These are phyloP conservation scores for Cyaniris semiargus DNA, from an alignment of 2,888 invertebrate species.

Conservation along the genomic window DNA sequence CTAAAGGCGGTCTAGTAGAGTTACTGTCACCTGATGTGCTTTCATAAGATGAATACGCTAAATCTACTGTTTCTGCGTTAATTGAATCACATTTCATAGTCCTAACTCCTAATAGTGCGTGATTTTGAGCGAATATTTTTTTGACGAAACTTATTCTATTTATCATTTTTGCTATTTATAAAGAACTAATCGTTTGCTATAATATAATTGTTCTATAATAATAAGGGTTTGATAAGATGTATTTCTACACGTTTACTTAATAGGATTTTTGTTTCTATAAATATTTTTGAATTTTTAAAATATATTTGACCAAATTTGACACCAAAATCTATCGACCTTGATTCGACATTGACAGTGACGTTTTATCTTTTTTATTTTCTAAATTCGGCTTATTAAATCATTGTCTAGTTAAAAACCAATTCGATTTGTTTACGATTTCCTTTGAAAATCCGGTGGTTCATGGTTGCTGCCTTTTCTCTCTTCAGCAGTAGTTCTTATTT, in stretches of 20 bases:
- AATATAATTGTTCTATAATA: neutral
- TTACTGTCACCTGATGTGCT: constrained; percentile 59
- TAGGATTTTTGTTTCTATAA: neutral
- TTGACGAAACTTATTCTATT: constrained; percentile 28
- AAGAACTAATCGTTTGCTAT: neutral
- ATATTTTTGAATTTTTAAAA: neutral
- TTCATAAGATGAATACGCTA: constrained; percentile 86
- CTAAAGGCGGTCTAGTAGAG: constrained; percentile 80
- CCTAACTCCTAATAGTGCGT: constrained; percentile 47
- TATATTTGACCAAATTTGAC: neutral
- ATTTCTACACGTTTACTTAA: neutral
- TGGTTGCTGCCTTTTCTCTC: too few relatives aligned
- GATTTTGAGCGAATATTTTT: constrained; percentile 42
- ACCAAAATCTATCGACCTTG: neutral
- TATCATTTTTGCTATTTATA: constrained; percentile 35
- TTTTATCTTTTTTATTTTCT: neutral
- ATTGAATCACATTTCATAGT: constrained; percentile 52
- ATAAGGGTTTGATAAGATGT: neutral
- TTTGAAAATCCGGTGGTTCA: too few relatives aligned
- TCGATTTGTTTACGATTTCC: too few relatives aligned
- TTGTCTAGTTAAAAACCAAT: too few relatives aligned
- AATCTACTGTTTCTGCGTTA: constrained; percentile 78
- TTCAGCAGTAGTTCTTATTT: too few relatives aligned
- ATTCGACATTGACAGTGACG: neutral
- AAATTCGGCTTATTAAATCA: neutral